Percentiles rank a stretch among this genome's conserved stretches.
Conservation (phyloP, 2,113 vertebrate species). For the Indri indri region DNA sequence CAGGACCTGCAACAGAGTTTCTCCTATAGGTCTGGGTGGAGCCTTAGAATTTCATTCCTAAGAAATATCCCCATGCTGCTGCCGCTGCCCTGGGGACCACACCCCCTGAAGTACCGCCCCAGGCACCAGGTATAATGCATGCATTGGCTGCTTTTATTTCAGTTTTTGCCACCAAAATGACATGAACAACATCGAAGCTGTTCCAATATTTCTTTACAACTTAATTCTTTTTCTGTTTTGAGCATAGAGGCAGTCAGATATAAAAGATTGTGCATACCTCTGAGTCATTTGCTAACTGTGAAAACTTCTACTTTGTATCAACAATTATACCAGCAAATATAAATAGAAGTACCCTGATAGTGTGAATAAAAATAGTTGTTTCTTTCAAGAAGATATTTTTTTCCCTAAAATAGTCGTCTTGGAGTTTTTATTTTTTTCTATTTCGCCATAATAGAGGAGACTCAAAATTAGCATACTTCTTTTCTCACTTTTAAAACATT, state of each 20-base stretch:
- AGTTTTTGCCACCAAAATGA: background rate
- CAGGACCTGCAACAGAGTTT: background rate
- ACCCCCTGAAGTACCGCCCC: background rate
- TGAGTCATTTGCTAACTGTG: background rate
- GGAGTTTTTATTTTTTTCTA: background rate
- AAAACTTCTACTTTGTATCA: background rate
- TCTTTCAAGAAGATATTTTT: background rate
- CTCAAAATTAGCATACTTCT: background rate
- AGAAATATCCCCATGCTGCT: background rate
- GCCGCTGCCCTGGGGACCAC: background rate
- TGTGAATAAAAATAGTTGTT: background rate
- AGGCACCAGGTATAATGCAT: background rate
- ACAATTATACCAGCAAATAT: background rate
- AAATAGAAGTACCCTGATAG: background rate
- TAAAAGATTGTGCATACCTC: background rate
- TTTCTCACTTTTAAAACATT: conserved; percentile 6
- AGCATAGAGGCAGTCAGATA: background rate
- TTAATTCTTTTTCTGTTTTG: background rate
- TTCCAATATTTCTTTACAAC: background rate
- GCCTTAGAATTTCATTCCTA: background rate
- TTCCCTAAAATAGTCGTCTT: conserved; percentile 5
- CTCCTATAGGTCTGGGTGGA: background rate
- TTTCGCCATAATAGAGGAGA: background rate
- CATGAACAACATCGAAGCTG: background rate
- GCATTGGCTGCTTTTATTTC: background rate